A percentile compares a stretch with the other conserved stretches of the same genome.
Conservation (phyloP, 2,797 vertebrate genomes). For the Lepilemur ruficaudatus region DNA sequence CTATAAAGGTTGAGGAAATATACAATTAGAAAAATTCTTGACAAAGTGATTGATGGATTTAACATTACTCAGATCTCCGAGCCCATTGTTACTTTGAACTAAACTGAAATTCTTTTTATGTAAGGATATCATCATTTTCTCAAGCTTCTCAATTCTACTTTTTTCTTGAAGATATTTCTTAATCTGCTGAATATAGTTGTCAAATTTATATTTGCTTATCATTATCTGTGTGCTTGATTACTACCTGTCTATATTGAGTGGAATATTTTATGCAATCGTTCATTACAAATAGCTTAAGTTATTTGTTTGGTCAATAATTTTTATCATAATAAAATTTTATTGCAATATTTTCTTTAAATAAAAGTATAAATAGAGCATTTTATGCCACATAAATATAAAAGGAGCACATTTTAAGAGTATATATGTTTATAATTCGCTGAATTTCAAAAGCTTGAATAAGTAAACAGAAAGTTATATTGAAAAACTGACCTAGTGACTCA, state of each 20-base stretch:
- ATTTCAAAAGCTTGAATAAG: conserved; percentile 11
- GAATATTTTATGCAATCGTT: background rate
- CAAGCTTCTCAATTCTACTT: background rate
- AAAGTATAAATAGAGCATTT: background rate
- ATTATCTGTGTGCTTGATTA: background rate
- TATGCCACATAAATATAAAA: background rate
- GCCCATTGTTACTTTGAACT: background rate
- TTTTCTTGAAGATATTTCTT: background rate
- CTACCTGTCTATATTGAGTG: background rate
- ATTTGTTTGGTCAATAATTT: background rate
- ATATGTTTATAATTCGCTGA: background rate
- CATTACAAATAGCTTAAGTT: background rate
- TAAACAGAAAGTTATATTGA: background rate
- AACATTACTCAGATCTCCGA: background rate
- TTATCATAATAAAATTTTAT: background rate
- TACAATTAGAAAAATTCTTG: background rate
- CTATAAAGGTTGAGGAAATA: background rate
- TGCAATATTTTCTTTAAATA: background rate
- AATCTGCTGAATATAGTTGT: background rate
- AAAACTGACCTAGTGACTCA: conserved; percentile 43
- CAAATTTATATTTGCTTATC: background rate
- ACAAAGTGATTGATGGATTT: background rate
- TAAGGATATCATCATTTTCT: background rate
- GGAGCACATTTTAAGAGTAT: background rate
- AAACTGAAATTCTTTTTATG: background rate